Percentiles rank a stretch among this genome's conserved stretches.
phyloP scores from a whole-genome alignment of 1,140 invertebrate species.

The Zaprionus ghesquierei region DNA sequence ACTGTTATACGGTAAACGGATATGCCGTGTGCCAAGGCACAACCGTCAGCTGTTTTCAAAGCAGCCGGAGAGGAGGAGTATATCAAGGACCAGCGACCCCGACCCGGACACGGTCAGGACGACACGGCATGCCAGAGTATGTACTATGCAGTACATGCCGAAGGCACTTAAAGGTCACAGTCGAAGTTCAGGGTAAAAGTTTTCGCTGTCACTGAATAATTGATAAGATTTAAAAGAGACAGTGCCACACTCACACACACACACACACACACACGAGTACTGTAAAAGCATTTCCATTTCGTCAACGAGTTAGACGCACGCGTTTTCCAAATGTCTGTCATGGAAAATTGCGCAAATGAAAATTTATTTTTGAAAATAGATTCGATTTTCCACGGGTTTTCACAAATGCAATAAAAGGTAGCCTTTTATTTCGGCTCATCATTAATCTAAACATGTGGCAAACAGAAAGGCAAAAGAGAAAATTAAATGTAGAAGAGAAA shows the following conservation, averaged over 20 bases:
- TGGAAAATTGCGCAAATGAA: constrained; percentile 24
- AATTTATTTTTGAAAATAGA: constrained; percentile 11
- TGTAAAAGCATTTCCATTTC: background rate
- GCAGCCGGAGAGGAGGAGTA: no score
- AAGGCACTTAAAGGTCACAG: constrained; percentile 47
- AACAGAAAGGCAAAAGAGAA: constrained; percentile 5
- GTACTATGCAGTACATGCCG: no score
- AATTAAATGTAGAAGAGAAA: background rate
- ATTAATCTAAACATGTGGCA: constrained; percentile 42
- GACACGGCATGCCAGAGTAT: constrained; percentile 5
- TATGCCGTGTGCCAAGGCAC: constrained; percentile 26
- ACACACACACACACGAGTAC: background rate
- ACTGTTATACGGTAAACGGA: constrained; percentile 39
- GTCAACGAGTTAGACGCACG: background rate
- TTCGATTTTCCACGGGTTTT: constrained; percentile 25
- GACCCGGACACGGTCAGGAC: background rate
- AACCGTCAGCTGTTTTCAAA: constrained; percentile 52
- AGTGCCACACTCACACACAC: background rate
- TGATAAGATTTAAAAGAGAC: constrained; percentile 62
- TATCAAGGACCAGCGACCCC: constrained; percentile 9
- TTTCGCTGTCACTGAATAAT: constrained; percentile 61
- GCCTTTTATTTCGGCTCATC: constrained; percentile 15
- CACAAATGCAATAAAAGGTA: constrained; percentile 45
- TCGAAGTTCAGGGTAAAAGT: constrained; percentile 71
- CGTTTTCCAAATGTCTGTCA: constrained; percentile 19